Conservation (phyloP, 2,113 vertebrate species). For the Charadrius vociferus region DNA sequence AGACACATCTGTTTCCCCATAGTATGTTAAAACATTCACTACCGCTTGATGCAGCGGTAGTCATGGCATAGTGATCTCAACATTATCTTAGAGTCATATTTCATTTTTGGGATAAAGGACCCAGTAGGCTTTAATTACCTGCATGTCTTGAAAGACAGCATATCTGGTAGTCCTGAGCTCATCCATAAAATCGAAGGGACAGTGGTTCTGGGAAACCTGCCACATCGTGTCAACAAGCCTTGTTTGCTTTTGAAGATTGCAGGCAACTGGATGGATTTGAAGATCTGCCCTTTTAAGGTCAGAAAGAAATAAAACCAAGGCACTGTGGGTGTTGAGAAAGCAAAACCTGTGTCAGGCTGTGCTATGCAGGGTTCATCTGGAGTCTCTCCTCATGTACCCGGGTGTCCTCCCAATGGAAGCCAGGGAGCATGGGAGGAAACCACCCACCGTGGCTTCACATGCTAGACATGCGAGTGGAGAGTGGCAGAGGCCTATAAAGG, state of each 20-base stretch:
- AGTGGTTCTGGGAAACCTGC: conserved; percentile 20
- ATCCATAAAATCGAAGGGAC: background rate
- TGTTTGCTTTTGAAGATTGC: conserved; percentile 13
- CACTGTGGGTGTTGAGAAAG: background rate
- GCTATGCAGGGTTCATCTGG: background rate
- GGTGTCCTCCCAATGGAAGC: background rate
- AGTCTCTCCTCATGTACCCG: background rate
- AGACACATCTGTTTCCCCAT: background rate
- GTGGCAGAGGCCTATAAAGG: background rate
- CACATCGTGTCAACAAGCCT: background rate
- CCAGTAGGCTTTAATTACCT: background rate
- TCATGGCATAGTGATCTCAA: background rate
- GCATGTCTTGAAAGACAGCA: background rate
- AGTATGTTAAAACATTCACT: background rate
- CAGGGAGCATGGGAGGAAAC: background rate
- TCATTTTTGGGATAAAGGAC: background rate
- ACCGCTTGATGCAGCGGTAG: background rate
- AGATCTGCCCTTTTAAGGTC: background rate
- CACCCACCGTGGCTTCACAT: background rate
- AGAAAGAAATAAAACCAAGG: background rate
- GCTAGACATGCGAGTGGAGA: background rate
- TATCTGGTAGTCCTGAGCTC: background rate
- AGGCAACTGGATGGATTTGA: background rate
- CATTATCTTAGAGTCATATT: background rate
- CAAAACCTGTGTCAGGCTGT: background rate